Conservation (phyloP, 2,888 invertebrate species). For the Lymantria dispar region DNA sequence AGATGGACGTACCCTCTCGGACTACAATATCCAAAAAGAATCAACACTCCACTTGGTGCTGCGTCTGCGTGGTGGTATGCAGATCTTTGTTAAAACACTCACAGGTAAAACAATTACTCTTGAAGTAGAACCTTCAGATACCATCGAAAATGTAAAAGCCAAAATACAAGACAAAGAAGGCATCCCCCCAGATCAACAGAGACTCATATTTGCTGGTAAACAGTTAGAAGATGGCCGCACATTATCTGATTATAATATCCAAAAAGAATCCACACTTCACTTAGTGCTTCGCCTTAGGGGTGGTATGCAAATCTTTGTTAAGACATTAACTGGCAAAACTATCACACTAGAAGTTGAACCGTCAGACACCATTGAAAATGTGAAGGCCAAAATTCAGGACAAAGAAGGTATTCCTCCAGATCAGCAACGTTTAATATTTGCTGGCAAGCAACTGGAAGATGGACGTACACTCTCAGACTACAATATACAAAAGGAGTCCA, state of each 20-base stretch:
- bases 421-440: constrained; percentile 64
- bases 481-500: constrained; percentile 67
- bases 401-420: constrained; percentile 69
- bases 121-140: constrained; percentile 61
- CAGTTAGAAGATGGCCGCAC: constrained; percentile 64
- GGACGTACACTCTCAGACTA: constrained; percentile 66
- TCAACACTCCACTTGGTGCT: constrained; percentile 40
- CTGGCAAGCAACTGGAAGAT: constrained; percentile 65
- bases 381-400: constrained; percentile 66
- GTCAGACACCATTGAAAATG: constrained; percentile 66
- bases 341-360: constrained; percentile 65
- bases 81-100: constrained; percentile 53
- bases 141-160: constrained; percentile 65
- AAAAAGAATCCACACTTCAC: constrained; percentile 62
- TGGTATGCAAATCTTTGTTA: constrained; percentile 68
- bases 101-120: constrained; percentile 58
- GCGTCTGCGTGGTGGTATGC: constrained; percentile 46
- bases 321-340: constrained; percentile 64
- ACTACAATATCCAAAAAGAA: constrained; percentile 42
- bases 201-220: constrained; percentile 62
- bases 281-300: constrained; percentile 59
- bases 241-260: constrained; percentile 63
- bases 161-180: constrained; percentile 67
- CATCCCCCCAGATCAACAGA: constrained; percentile 64
- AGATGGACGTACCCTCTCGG: constrained; percentile 39